Base-by-base conservation (phyloP, 2,888 invertebrate genomes). In the Lepas anatifera region DNA sequence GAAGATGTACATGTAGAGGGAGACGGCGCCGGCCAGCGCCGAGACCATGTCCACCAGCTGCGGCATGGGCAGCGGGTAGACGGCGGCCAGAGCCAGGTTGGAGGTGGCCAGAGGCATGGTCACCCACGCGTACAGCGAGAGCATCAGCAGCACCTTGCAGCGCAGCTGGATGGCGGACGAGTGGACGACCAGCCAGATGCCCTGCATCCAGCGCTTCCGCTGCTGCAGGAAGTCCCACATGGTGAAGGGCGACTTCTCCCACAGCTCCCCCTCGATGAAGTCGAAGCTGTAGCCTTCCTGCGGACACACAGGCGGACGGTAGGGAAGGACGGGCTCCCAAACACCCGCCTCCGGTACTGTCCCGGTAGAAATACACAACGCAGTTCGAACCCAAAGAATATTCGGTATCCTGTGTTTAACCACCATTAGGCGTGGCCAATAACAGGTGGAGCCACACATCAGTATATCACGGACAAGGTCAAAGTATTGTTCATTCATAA, bases 181-280 rank as follows among this genome's bases (percentile, higher is more conserved):
- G 81, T 93, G 92, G 67, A 93, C 92, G 32, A 93, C 93, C 73
- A 94, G 83, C 32, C 92, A 84, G 76, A 94, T 93, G 78, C 93
- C 94, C 76, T 83, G 84, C 69, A 97, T 86, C 97, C 97, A 97
- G 69, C 97, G 86, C 79, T 97, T 97, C 71, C 97, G 85, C 78
- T 97, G 97, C 80, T 96, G 95, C 75, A 97, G 86, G 77, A 97
- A 95, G 80, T 97, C 97, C 86, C 90, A 89, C 43, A 97, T 81
- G 2, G 93, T 92, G 80, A 97, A 97, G 4, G 97, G 96, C 10
- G 94, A 94, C 79, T 97, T 96, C 79, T 97, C 97, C 89, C 95
- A 95, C 96, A 97, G 96, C 82, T 97, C 97, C 68, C 97, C 96
- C 80, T 97, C 96, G 74, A 97, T 88, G 81, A 96, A 97, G 79